Percentiles rank a stretch among this genome's conserved stretches.
Evolutionary conservation across 2,113 vertebrate species (phyloP).

Genomic region (Otocyon megalotis): DNA sequence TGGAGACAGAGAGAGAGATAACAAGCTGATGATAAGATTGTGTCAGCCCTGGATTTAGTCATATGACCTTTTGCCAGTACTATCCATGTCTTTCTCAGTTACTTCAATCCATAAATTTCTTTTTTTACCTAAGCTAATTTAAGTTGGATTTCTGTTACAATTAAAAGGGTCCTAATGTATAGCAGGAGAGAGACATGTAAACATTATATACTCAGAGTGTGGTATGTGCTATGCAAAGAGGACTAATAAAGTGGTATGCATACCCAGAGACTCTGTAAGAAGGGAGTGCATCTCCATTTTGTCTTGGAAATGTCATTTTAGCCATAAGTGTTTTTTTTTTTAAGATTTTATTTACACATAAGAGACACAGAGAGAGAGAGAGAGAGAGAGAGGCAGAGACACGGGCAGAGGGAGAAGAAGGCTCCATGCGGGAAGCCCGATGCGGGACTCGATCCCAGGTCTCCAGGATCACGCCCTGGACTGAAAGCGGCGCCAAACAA

Average conservation of each 20-base stretch:
- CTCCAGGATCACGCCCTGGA: no score
- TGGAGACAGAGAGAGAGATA: background rate
- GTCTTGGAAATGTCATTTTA: background rate
- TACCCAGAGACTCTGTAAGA: background rate
- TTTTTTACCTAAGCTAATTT: slow-evolving; percentile 39
- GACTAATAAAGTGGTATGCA: background rate
- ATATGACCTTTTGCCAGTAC: background rate
- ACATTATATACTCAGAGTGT: background rate
- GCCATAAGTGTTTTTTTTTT: background rate
- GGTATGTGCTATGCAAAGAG: background rate
- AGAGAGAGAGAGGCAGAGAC: no score
- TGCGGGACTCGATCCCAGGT: no score
- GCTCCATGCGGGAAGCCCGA: no score
- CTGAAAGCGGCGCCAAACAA: no score
- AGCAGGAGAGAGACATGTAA: background rate
- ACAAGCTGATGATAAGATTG: background rate
- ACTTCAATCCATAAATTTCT: slow-evolving; percentile 16
- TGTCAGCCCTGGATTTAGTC: background rate
- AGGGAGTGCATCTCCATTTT: background rate
- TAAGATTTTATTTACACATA: no score
- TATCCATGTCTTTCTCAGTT: background rate
- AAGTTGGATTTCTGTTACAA: slow-evolving; percentile 47
- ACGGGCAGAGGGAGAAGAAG: no score
- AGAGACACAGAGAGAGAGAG: no score
- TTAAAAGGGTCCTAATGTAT: background rate